Evolutionary conservation across 2,113 vertebrate genomes (phyloP).

Genomic region (Sphaerodactylus townsendi): DNA sequence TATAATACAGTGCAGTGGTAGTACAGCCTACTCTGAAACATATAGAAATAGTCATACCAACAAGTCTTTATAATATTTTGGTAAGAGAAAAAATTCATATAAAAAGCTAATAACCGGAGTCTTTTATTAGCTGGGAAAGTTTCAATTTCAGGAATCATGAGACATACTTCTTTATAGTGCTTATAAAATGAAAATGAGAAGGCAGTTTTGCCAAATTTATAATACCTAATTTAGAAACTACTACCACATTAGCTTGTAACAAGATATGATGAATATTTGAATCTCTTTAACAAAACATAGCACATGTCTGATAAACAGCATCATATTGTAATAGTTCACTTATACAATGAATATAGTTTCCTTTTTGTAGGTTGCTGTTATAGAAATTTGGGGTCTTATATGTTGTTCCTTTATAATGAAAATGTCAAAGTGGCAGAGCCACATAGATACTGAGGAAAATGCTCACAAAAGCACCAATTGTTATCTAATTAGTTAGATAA

Average conservation of each 20-base stretch:
- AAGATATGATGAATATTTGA: slow-evolving; percentile 1
- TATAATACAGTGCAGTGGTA: background rate
- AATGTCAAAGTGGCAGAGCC: background rate
- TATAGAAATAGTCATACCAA: background rate
- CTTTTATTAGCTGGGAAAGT: background rate
- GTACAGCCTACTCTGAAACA: background rate
- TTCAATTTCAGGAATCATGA: background rate
- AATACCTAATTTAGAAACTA: background rate
- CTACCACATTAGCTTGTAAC: background rate
- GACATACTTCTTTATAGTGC: background rate
- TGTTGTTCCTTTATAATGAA: slow-evolving; percentile 7
- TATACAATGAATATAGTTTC: background rate
- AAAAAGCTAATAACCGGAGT: background rate
- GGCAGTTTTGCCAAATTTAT: background rate
- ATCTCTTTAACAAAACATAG: background rate
- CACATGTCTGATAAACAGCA: background rate
- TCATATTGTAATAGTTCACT: slow-evolving; percentile 14
- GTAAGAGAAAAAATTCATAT: background rate
- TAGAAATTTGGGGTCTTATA: background rate
- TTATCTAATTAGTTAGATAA: no score
- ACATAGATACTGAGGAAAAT: background rate
- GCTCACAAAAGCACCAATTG: background rate
- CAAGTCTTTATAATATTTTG: background rate
- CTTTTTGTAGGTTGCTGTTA: background rate
- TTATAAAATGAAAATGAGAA: slow-evolving; percentile 8